These are phyloP conservation scores for Scolopax mira DNA, from an alignment of 2,113 vertebrate genomes.

Conservation along the genomic window DNA sequence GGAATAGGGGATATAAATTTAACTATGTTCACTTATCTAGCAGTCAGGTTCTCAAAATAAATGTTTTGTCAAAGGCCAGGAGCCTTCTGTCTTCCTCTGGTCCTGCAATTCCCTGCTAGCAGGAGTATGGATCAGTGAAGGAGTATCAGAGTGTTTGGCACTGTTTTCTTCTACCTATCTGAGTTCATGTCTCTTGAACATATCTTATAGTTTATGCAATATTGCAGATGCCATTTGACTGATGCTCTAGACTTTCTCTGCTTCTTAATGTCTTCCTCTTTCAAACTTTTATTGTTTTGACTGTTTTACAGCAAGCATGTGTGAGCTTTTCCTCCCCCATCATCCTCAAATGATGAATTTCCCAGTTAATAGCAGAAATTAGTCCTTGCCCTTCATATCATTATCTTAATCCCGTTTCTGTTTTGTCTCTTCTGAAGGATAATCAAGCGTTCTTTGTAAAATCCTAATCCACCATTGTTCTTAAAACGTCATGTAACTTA, in stretches of 20 bases:
- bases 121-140: not conserved
- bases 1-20: not conserved
- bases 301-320: not conserved
- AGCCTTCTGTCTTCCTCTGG: not conserved
- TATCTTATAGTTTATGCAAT: not conserved
- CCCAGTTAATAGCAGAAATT: not conserved
- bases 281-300: not conserved
- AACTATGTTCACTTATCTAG: not conserved
- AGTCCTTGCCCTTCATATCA: not conserved
- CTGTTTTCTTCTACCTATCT: not conserved
- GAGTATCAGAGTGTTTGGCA: not conserved
- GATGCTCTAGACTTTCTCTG: not conserved
- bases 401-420: not conserved
- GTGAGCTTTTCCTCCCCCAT: not conserved
- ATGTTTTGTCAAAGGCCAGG: not conserved
- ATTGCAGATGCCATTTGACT: not conserved
- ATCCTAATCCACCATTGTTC: not conserved
- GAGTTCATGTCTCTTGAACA: not conserved
- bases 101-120: not conserved
- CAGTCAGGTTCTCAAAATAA: conserved; percentile 3
- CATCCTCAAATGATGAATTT: not conserved
- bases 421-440: not conserved
- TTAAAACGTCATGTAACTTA: not conserved
- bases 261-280: not conserved
- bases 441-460: not conserved